A percentile compares a stretch with the other conserved stretches of the same genome.
Conservation (phyloP, 2,888 invertebrate species). For the Apodemia zela region DNA sequence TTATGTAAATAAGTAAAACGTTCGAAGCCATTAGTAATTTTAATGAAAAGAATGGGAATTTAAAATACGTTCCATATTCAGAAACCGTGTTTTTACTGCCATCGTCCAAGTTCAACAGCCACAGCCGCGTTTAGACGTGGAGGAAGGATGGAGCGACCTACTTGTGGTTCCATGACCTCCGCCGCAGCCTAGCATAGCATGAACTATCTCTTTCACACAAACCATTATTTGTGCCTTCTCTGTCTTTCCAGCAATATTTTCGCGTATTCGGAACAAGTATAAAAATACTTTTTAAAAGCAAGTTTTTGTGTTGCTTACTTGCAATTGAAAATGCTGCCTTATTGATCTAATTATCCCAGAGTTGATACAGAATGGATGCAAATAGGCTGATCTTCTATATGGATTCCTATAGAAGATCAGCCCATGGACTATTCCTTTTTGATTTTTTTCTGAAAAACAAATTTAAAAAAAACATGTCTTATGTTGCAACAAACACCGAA, state of each 20-base stretch:
- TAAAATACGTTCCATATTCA: conserved; percentile 53
- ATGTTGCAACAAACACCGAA: no score
- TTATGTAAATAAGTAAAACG: conserved; percentile 26
- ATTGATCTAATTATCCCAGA: no score
- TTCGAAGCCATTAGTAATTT: conserved; percentile 32
- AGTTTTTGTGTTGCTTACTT: not conserved
- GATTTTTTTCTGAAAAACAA: no score
- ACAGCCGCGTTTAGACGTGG: conserved; percentile 51
- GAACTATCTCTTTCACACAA: conserved; percentile 46
- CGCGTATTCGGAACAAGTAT: conserved; percentile 63
- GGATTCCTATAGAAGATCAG: not conserved
- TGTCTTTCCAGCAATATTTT: conserved; percentile 73
- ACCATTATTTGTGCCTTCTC: conserved; percentile 41
- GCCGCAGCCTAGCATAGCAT: conserved; percentile 63
- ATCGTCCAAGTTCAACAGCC: conserved; percentile 72
- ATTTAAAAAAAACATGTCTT: no score
- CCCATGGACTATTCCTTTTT: no score
- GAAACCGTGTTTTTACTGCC: conserved; percentile 69
- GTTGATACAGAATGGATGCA: no score
- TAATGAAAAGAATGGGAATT: conserved; percentile 37
- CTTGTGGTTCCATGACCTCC: conserved; percentile 79
- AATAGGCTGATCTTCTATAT: no score
- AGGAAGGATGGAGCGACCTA: conserved; percentile 77
- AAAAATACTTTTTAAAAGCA: conserved; percentile 18
- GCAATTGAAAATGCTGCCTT: not conserved